phyloP scores from a whole-genome alignment of 2,113 vertebrate species.

The Thryonomys swinderianus region DNA sequence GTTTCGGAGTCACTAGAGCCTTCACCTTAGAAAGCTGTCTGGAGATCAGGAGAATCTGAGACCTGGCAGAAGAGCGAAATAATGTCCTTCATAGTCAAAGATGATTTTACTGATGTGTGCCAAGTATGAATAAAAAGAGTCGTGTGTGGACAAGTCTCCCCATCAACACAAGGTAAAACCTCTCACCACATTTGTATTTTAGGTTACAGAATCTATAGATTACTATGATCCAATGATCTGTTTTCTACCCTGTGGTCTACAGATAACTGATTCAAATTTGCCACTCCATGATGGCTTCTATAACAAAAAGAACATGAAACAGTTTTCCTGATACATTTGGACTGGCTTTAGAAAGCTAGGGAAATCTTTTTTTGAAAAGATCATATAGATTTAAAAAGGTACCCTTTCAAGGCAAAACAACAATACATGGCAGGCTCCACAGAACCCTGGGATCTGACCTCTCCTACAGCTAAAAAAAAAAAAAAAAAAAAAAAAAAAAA shows the following conservation, averaged over 20 bases:
- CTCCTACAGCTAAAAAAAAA: neutral
- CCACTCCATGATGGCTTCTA: neutral
- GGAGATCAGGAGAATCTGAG: neutral
- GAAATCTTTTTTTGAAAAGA: neutral
- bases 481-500: slow-evolving; percentile 12
- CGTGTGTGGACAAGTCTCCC: neutral
- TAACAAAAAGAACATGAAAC: neutral
- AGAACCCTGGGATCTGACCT: neutral
- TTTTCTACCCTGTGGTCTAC: neutral
- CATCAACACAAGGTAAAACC: neutral
- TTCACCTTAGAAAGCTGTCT: neutral
- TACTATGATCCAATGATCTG: neutral
- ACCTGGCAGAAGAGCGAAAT: neutral
- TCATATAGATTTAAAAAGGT: neutral
- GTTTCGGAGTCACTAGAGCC: neutral
- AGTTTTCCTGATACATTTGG: neutral
- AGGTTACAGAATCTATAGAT: neutral
- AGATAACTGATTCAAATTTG: neutral
- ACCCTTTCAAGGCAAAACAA: neutral
- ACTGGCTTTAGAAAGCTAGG: neutral
- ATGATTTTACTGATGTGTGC: neutral
- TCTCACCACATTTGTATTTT: neutral
- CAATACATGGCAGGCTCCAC: neutral
- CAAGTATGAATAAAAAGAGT: neutral
- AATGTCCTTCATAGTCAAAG: neutral